Conservation (phyloP, 2,113 vertebrate species). For the Heterocephalus glaber region DNA sequence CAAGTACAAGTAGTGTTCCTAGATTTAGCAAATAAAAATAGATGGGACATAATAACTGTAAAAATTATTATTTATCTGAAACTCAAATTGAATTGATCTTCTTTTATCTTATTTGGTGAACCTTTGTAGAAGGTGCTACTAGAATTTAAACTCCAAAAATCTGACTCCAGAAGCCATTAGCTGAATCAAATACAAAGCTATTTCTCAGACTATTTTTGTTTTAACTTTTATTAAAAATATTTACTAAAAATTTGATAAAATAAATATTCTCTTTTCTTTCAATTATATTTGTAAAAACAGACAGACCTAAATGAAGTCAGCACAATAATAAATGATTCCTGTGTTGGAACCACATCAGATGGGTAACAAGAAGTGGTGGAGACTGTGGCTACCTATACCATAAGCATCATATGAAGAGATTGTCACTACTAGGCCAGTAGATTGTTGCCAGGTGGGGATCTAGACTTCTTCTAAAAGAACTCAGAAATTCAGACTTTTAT, state of each 20-base stretch:
- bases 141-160: background rate
- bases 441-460: background rate
- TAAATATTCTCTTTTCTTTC: background rate
- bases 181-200: background rate
- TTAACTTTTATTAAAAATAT: background rate
- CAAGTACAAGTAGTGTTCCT: background rate
- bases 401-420: background rate
- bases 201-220: background rate
- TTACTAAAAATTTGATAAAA: background rate
- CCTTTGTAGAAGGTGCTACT: background rate
- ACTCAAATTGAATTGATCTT: constrained; percentile 3
- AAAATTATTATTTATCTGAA: constrained; percentile 1
- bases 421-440: background rate
- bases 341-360: background rate
- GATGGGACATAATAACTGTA: background rate
- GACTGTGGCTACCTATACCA: background rate
- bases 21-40: constrained; percentile 17
- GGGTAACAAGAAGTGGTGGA: background rate
- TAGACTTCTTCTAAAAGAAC: background rate
- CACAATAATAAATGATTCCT: background rate
- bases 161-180: background rate
- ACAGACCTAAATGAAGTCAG: background rate
- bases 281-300: background rate
- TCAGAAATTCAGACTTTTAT: background rate
- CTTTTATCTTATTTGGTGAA: background rate